These are phyloP conservation scores for Zaprionus capensis DNA, from an alignment of 1,140 invertebrate genomes.

Conservation along the genomic window DNA sequence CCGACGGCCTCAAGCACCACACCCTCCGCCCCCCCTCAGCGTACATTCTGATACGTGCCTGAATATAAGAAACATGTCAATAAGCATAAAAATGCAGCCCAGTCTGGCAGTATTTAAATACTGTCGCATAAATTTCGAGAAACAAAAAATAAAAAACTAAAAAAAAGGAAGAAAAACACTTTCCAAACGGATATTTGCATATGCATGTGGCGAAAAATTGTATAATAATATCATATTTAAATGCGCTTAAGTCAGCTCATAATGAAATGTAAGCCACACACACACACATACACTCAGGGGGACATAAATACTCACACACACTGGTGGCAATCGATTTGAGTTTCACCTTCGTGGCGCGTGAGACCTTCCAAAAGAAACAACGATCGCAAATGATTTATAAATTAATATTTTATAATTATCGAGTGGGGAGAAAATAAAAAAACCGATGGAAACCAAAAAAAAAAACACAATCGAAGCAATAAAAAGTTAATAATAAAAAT, in stretches of 20 bases:
- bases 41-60: constrained; percentile 41
- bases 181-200: constrained; percentile 71
- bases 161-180: constrained; percentile 52
- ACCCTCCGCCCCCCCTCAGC: background rate
- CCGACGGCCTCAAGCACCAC: background rate
- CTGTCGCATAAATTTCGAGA: constrained; percentile 48
- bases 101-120: constrained; percentile 33
- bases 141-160: background rate
- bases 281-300: constrained; percentile 10
- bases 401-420: constrained; percentile 80
- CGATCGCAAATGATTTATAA: constrained; percentile 77
- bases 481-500: constrained; percentile 52
- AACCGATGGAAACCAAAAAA: background rate
- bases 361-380: constrained; percentile 61
- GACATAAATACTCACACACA: background rate
- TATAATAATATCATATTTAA: constrained; percentile 76
- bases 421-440: constrained; percentile 42
- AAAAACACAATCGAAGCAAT: constrained; percentile 39
- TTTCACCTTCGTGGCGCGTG: constrained; percentile 77
- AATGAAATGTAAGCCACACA: constrained; percentile 69
- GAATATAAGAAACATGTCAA: constrained; percentile 26
- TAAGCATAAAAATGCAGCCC: constrained; percentile 4
- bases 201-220: constrained; percentile 56
- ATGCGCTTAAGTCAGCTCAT: constrained; percentile 73
- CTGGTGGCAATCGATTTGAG: constrained; percentile 56